Conservation (phyloP, 92 coral and sea anemone genomes). For the Nematostella vectensis region DNA sequence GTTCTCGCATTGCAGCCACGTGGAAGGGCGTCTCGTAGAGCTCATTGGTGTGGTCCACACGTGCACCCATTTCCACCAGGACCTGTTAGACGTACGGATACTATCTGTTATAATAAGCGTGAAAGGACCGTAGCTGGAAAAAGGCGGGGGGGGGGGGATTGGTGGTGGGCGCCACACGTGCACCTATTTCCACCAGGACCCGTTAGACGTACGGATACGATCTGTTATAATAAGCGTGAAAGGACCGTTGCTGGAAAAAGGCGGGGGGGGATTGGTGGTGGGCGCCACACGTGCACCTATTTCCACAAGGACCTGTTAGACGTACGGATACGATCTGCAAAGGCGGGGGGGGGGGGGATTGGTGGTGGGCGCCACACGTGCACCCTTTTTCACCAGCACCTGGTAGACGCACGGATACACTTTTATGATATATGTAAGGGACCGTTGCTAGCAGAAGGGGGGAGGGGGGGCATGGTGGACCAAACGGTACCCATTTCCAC, state of each 20-base stretch:
- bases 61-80: conserved; percentile 41
- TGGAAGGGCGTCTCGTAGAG: conserved; percentile 61
- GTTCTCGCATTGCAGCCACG: conserved; percentile 80
- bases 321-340: too few species aligned
- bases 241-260: neutral
- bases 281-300: conserved; percentile 43
- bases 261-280: too few species aligned
- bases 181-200: conserved; percentile 40
- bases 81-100: too few species aligned
- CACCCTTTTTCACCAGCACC: conserved; percentile 40
- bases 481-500: too few species aligned
- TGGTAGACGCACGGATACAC: too few species aligned
- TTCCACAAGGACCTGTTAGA: conserved; percentile 28
- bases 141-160: too few species aligned
- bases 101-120: neutral
- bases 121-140: neutral
- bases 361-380: conserved; percentile 33
- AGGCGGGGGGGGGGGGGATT: neutral
- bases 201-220: too few species aligned
- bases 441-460: too few species aligned
- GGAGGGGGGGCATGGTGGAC: too few species aligned
- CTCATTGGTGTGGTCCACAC: conserved; percentile 35
- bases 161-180: conserved; percentile 33
- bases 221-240: neutral
- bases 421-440: too few species aligned